Percentiles rank a stretch among this genome's conserved stretches.
Conservation (phyloP, 2,113 vertebrate genomes). For the Recurvirostra avosetta region DNA sequence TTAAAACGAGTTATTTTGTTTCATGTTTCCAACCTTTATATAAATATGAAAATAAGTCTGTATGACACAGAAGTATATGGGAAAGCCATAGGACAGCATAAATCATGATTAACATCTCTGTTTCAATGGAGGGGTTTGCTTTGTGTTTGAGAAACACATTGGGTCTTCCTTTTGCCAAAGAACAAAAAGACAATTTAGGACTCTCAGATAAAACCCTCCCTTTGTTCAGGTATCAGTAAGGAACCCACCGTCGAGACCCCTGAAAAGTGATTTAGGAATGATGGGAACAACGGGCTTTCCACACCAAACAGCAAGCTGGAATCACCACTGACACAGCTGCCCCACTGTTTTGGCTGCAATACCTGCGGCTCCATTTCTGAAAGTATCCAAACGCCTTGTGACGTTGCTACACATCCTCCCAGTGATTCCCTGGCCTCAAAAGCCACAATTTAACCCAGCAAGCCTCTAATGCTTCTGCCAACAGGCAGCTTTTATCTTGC, state of each 20-base stretch:
- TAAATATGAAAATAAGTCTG: not conserved
- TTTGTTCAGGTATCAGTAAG: not conserved
- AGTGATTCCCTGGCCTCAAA: not conserved
- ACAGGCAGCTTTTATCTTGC: conserved; percentile 14
- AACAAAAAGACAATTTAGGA: not conserved
- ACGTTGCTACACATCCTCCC: not conserved
- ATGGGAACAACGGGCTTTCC: fast-evolving
- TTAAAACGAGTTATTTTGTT: not conserved
- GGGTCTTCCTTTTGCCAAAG: not conserved
- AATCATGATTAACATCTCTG: too few relatives aligned
- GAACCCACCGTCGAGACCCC: not conserved
- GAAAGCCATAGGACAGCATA: not conserved
- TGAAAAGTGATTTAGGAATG: fast-evolving
- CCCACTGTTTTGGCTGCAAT: fast-evolving
- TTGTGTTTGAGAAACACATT: not conserved
- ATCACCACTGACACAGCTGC: too few relatives aligned
- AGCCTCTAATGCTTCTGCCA: not conserved
- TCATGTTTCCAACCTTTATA: not conserved
- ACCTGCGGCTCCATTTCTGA: not conserved
- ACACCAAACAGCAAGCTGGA: not conserved
- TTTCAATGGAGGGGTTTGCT: not conserved
- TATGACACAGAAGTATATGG: not conserved
- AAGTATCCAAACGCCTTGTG: not conserved
- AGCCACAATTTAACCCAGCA: not conserved
- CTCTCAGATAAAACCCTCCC: fast-evolving